phyloP scores from a whole-genome alignment of 2,797 vertebrate genomes.

The Anguilla obscura region DNA sequence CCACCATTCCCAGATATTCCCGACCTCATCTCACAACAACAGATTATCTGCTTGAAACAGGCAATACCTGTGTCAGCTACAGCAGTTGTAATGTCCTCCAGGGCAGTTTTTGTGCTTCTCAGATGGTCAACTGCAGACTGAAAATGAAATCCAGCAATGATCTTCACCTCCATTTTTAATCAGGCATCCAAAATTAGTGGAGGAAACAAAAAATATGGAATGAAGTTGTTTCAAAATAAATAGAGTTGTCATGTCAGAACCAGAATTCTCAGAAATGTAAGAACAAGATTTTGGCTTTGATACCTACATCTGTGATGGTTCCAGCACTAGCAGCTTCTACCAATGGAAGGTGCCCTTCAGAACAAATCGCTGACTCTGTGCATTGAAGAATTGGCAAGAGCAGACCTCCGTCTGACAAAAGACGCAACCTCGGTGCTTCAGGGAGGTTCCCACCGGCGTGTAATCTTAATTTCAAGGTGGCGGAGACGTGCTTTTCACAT shows the following conservation, averaged over 20 bases:
- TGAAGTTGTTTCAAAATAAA: not conserved
- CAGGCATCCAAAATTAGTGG: too few species aligned
- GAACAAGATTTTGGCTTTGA: not conserved
- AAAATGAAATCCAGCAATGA: not conserved
- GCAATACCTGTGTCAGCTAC: not conserved
- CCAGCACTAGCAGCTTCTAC: not conserved
- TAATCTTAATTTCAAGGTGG: constrained; percentile 29
- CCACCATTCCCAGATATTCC: not conserved
- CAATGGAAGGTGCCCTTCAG: constrained; percentile 32
- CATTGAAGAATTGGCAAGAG: constrained; percentile 40
- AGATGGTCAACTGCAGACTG: not conserved
- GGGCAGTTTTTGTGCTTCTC: not conserved
- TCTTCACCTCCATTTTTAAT: not conserved
- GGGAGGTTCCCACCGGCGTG: constrained; percentile 41
- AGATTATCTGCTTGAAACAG: not conserved
- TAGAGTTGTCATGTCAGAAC: not conserved
- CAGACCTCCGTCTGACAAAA: constrained; percentile 44
- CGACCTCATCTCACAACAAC: not conserved
- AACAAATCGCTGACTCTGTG: constrained; percentile 37
- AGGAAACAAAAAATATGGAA: not conserved
- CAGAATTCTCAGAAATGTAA: not conserved
- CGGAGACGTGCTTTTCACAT: not conserved
- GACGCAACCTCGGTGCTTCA: constrained; percentile 43
- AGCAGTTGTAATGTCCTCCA: not conserved
- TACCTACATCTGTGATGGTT: not conserved